Conservation (phyloP, 2,888 invertebrate species). For the Barypeithes pellucidus region DNA sequence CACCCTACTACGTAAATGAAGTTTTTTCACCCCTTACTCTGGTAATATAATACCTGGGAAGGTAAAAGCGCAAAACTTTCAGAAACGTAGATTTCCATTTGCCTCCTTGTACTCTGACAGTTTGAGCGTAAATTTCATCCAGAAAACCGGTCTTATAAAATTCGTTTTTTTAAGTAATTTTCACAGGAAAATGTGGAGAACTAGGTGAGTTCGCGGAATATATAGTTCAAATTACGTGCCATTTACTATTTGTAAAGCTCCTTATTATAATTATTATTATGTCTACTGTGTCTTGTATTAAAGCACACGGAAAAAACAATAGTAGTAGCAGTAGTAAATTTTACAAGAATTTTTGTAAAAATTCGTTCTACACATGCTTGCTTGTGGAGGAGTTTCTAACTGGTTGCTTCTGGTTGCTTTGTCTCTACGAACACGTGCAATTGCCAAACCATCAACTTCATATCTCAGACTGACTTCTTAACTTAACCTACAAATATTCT, state of each 20-base stretch:
- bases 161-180: not conserved
- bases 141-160: slow-evolving; percentile 11
- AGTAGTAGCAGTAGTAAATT: no score
- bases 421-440: no score
- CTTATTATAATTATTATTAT: no score
- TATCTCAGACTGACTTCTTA: no score
- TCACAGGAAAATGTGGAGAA: not conserved
- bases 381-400: no score
- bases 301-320: no score
- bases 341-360: no score
- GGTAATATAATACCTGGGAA: slow-evolving; percentile 48
- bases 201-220: not conserved
- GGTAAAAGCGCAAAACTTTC: slow-evolving; percentile 40
- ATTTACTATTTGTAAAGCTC: not conserved
- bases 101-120: slow-evolving; percentile 31
- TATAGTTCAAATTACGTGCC: not conserved
- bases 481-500: no score
- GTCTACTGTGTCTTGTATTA: no score
- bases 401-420: no score
- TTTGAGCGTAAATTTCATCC: slow-evolving; percentile 27
- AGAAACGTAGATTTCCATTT: slow-evolving; percentile 44
- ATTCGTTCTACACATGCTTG: no score
- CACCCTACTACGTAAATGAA: slow-evolving; percentile 47
- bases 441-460: no score
- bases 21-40: slow-evolving; percentile 43